phyloP scores from a whole-genome alignment of 2,888 invertebrate species.

The Drosophila histrio region DNA sequence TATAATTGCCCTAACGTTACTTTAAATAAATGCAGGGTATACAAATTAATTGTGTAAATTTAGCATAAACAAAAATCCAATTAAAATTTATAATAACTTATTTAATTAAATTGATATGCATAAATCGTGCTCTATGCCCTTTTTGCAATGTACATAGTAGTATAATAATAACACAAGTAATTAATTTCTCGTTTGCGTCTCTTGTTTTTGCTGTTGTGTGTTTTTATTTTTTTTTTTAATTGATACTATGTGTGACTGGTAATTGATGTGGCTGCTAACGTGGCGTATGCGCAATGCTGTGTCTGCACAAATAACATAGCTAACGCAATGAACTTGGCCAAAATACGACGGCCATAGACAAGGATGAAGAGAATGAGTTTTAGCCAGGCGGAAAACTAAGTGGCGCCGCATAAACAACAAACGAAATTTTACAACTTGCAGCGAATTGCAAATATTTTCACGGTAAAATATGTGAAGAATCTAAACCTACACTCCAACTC shows the following conservation, averaged over 20 bases:
- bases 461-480: slow-evolving; percentile 67
- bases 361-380: slow-evolving; percentile 1
- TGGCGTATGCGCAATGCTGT: slow-evolving; percentile 43
- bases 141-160: slow-evolving; percentile 1
- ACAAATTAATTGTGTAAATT: slow-evolving; percentile 22
- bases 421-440: slow-evolving; percentile 60
- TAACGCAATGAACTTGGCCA: slow-evolving; percentile 41
- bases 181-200: slow-evolving; percentile 44
- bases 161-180: slow-evolving; percentile 46
- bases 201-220: background rate
- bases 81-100: slow-evolving; percentile 70
- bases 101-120: slow-evolving; percentile 72
- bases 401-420: slow-evolving; percentile 56
- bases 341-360: slow-evolving; percentile 23
- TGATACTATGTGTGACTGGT: slow-evolving; percentile 18
- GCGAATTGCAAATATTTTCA: slow-evolving; percentile 66
- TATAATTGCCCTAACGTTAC: too few relatives aligned
- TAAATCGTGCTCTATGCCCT: slow-evolving; percentile 43
- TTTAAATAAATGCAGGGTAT: slow-evolving; percentile 19
- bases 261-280: slow-evolving; percentile 30
- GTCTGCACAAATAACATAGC: slow-evolving; percentile 11
- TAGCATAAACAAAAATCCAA: slow-evolving; percentile 63
- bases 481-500: background rate
- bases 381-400: slow-evolving; percentile 30
- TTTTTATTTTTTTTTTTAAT: slow-evolving; percentile 7